These are phyloP conservation scores for Drosophila sproati DNA, from an alignment of 1,140 invertebrate species.

Conservation along the genomic window DNA sequence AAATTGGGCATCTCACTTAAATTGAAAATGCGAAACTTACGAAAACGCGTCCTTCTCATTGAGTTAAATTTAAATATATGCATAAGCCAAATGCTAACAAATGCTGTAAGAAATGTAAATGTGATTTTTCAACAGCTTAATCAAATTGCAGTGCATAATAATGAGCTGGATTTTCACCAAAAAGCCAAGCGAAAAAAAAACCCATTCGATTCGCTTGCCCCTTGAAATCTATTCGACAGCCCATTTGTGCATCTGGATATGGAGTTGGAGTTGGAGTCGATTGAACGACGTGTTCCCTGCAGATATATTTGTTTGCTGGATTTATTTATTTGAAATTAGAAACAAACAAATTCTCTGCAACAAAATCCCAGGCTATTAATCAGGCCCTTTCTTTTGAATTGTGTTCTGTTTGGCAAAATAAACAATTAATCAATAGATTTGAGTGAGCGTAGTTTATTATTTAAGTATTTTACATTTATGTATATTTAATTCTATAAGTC, in stretches of 20 bases:
- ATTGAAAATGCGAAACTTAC: slow-evolving; percentile 30
- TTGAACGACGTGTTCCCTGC: neutral
- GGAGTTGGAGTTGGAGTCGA: too few species aligned
- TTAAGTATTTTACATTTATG: too few species aligned
- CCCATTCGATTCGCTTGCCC: too few species aligned
- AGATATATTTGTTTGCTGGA: slow-evolving; percentile 6
- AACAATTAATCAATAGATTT: neutral
- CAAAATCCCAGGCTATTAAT: slow-evolving; percentile 61
- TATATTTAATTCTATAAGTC: too few species aligned
- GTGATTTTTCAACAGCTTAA: slow-evolving; percentile 40
- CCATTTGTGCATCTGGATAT: neutral
- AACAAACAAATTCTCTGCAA: slow-evolving; percentile 61
- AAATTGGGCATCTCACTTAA: slow-evolving; percentile 18
- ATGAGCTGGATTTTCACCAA: slow-evolving; percentile 17
- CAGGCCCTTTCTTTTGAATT: slow-evolving; percentile 14
- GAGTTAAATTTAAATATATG: slow-evolving; percentile 43
- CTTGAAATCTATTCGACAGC: neutral
- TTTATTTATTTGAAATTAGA: slow-evolving; percentile 72
- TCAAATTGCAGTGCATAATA: slow-evolving; percentile 51
- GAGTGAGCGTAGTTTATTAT: too few species aligned
- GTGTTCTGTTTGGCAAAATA: neutral
- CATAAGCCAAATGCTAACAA: slow-evolving; percentile 51
- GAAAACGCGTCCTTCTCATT: slow-evolving; percentile 13
- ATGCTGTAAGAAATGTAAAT: slow-evolving; percentile 34
- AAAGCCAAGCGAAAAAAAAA: neutral